Evolutionary conservation across 2,888 invertebrate species (phyloP), one percentile per base, ranked within the genome.

Genomic region (Cepaea hortensis): DNA sequence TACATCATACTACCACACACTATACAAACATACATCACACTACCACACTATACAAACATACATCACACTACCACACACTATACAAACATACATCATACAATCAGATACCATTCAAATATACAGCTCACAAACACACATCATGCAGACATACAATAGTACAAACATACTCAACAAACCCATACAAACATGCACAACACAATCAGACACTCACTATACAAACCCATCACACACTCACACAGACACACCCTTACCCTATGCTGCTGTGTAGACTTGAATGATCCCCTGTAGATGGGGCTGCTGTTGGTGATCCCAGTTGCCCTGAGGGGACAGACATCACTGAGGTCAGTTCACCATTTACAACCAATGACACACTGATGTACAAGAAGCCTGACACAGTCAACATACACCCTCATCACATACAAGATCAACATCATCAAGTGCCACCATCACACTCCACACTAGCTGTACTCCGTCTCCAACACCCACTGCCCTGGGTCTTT

Each of bases 161-260:
- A n/a, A 68, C 18, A 18, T 65, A n/a, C 20, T 5, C 6, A 7
- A 68, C 18, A 20, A 3, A n/a, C 68, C 6, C 68, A 68, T 68
- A 11, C n/a, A 68, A 18, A 11, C 20, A n/a, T 5, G 13, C 68
- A 68, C 6, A 68, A 68, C 18, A 68, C 68, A 68, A 20, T 68
- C 18, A 68, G 11, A 20, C 1, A 68, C 4, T 3, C 68, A 68
- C 18, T 1, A 68, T 5, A 68, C 11, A 68, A 0, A 20, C 18
- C 6, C 68, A 20, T 20, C 18, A 20, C 4, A 68, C 68, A 20
- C 4, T 4, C 20, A 35, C 6, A 73, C 18, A 73, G 6, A n/a
- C 73, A 35, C n/a, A 35, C 9, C 81, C 81, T 85, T 23, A 85
- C 85, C 85, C 85, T 81, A 85, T 50, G 81, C 85, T 85, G 81